Base-by-base conservation (phyloP, 2,888 invertebrate species). In the Drosophila paucipuncta region DNA sequence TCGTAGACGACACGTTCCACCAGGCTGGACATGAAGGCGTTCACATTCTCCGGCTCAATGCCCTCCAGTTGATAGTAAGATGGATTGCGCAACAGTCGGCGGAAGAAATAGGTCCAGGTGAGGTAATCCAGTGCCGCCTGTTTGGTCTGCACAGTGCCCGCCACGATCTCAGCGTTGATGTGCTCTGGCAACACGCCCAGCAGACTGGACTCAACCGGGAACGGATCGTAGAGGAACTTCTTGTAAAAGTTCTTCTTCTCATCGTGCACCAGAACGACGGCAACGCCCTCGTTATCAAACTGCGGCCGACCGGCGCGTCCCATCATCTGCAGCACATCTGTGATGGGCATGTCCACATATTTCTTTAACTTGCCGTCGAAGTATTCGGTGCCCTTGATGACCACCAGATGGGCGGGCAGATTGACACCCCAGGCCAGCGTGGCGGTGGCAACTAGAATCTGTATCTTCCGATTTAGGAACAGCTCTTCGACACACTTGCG, bases 371-470 rank as follows among this genome's bases (percentile, higher is more conserved):
- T 99, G 1, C 99, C 99, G 93, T 99, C 99, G 92, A 97, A 99
- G 93, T 98, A 99, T 93, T 99, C 99, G 0, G 99, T 99, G 69
- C 99, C 99, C 93, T 99, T 99, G 81, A 99, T 96, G n/a, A 99
- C 97, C 0, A 99, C 99, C 59, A 99, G 94, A 93, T 99, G 99
- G 0, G 99, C 99, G 2, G 99, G 99, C 92, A 99, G 97, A 94
- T 99, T 99, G 10, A 99, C 99, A 41, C 99, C 99, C 99, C 99
- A 99, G 0, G 99, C 99, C 41, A 99, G 94, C 0, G 99, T 99
- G 5, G 99, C 98, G 0, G 99, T 99, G 68, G 99, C 98, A 77
- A 99, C 97, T 30, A 99, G 94, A 6, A 99, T 96, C 95, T 99
- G 99, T 92, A 99, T 99, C 93, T 98, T 99, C 83, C 97, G 97